These are phyloP conservation scores for Chromobotia macracanthus DNA, from an alignment of 2,797 vertebrate genomes.

Conservation along the genomic window DNA sequence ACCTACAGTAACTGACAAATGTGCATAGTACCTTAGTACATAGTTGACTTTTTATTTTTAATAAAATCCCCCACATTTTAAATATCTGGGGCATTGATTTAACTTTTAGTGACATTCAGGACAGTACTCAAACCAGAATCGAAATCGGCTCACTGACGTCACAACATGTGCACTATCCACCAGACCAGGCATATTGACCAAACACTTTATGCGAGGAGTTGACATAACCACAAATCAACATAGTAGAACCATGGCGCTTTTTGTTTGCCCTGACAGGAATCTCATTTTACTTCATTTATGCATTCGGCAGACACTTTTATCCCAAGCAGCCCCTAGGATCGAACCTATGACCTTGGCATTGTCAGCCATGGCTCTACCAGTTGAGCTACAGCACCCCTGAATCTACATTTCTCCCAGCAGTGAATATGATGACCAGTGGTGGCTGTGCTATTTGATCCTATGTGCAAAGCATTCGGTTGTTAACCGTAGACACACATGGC, in stretches of 20 bases:
- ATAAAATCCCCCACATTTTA: too few relatives aligned
- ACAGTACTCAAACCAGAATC: too few relatives aligned
- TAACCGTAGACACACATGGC: constrained; percentile 34
- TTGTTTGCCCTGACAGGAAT: constrained; percentile 20
- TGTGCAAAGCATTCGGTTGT: constrained; percentile 18
- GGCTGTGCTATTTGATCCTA: constrained; percentile 27
- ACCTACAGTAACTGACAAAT: too few relatives aligned
- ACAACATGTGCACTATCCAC: not conserved
- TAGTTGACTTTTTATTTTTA: too few relatives aligned
- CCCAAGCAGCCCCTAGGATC: not conserved
- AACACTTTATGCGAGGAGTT: not conserved
- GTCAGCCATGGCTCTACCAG: not conserved
- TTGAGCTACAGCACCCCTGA: not conserved
- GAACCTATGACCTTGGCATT: not conserved
- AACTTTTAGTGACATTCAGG: too few relatives aligned
- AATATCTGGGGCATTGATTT: too few relatives aligned
- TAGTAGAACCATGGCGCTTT: not conserved
- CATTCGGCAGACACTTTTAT: not conserved
- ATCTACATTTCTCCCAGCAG: not conserved
- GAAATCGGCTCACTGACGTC: not conserved
- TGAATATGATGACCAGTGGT: constrained; percentile 11
- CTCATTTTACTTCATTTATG: not conserved
- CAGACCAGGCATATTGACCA: constrained; percentile 1
- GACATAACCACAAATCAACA: not conserved
- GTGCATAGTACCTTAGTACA: too few relatives aligned